phyloP scores from a whole-genome alignment of 1,140 invertebrate species.

The Pseudachorutes palmiensis region DNA sequence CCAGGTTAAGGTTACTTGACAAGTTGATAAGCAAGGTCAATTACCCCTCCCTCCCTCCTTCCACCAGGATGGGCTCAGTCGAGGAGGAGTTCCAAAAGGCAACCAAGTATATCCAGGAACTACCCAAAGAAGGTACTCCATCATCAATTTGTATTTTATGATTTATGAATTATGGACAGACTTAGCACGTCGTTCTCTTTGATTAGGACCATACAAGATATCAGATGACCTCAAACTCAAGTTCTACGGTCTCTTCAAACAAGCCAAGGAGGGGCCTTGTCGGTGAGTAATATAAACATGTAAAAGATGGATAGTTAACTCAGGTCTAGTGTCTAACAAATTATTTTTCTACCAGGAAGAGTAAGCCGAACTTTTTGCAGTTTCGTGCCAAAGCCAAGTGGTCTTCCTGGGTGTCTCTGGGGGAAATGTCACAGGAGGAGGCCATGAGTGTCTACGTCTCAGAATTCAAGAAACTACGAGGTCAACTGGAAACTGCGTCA shows the following conservation, averaged over 20 bases:
- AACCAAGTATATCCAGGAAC: constrained; percentile 17
- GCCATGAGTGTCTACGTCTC: constrained; percentile 25
- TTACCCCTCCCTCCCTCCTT: too few species aligned
- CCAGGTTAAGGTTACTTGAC: too few species aligned
- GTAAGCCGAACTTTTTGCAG: constrained; percentile 46
- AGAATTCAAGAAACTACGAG: constrained; percentile 19
- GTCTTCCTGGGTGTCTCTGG: constrained; percentile 21
- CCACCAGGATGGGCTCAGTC: constrained; percentile 3
- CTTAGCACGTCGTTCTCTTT: not conserved
- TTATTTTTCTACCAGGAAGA: too few species aligned
- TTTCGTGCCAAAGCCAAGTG: constrained; percentile 22
- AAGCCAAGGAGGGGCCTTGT: constrained; percentile 51
- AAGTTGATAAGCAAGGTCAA: too few species aligned
- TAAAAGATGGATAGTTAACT: too few species aligned
- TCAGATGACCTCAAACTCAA: constrained; percentile 9
- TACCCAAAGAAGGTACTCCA: constrained; percentile 29
- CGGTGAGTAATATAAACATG: too few species aligned
- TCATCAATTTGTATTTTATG: not conserved
- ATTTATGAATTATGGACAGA: not conserved
- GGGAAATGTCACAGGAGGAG: constrained; percentile 27
- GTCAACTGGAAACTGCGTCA: not conserved
- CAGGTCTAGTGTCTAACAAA: too few species aligned
- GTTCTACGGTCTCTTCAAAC: constrained; percentile 53
- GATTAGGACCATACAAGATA: constrained; percentile 20
- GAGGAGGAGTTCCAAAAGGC: constrained; percentile 25